phyloP scores from a whole-genome alignment of 2,113 vertebrate species.

The Phocoena phocoena region DNA sequence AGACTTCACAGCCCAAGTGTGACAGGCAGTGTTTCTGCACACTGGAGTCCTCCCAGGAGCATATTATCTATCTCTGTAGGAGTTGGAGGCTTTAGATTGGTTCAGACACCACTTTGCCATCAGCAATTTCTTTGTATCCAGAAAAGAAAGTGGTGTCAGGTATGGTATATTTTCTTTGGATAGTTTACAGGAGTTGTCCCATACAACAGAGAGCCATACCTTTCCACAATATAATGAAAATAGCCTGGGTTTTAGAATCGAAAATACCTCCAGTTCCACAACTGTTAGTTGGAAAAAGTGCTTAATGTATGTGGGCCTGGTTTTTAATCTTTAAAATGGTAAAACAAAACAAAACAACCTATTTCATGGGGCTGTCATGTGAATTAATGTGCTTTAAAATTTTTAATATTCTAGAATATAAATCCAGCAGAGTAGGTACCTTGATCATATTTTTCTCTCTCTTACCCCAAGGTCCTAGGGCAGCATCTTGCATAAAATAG shows the following conservation, averaged over 20 bases:
- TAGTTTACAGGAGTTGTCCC: not conserved
- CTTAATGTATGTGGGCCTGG: not conserved
- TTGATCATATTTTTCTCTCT: not conserved
- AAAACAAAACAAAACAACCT: not conserved
- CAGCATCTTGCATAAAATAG: not conserved
- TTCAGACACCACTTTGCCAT: not conserved
- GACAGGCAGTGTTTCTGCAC: not conserved
- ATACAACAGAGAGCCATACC: not conserved
- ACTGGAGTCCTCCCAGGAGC: not conserved
- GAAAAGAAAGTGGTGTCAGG: not conserved
- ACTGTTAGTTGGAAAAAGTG: not conserved
- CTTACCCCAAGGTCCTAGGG: not conserved
- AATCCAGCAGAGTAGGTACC: not conserved
- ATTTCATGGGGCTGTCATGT: not conserved
- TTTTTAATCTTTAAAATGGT: not conserved
- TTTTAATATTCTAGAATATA: not conserved
- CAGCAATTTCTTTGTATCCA: not conserved
- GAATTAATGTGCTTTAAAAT: not conserved
- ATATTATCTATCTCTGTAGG: constrained; percentile 17
- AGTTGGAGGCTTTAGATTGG: not conserved
- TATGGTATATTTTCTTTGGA: not conserved
- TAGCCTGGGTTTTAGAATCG: not conserved
- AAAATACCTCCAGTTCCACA: not conserved
- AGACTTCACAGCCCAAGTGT: not conserved
- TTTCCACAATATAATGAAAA: not conserved